These are phyloP conservation scores for Hemicentrotus pulcherrimus DNA, from an alignment of 35 echinoderm and acorn worm species.

Conservation along the genomic window DNA sequence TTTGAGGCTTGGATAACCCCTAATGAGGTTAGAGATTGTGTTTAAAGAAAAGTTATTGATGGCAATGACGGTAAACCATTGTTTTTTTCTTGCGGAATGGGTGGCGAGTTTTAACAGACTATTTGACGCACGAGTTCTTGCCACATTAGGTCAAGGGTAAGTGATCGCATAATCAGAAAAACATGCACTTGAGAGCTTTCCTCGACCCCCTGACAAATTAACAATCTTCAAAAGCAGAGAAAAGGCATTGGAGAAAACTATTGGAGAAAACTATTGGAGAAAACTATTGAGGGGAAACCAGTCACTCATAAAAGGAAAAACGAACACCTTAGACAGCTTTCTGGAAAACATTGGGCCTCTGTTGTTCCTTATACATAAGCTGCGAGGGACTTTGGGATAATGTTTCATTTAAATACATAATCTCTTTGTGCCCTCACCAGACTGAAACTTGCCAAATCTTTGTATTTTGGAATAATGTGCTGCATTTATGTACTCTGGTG, in stretches of 20 bases:
- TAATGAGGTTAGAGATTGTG: neutral
- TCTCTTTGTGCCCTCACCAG: neutral
- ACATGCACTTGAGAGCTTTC: neutral
- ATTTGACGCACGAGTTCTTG: neutral
- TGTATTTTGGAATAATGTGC: neutral
- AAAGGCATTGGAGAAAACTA: neutral
- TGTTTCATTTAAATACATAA: neutral
- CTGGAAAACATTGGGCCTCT: neutral
- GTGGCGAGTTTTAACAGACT: neutral
- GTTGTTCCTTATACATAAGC: neutral
- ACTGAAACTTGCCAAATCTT: neutral
- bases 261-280: neutral
- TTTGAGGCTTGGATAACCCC: neutral
- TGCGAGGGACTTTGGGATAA: neutral
- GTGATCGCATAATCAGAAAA: neutral
- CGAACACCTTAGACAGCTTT: neutral
- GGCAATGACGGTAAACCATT: neutral
- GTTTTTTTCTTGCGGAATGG: neutral
- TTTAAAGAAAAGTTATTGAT: neutral
- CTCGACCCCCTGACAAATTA: neutral
- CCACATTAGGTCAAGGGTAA: conserved; percentile 1
- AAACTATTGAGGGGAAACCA: neutral
- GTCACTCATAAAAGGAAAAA: neutral
- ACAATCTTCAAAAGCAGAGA: neutral
- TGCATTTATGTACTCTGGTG: conserved; percentile 32